Evolutionary conservation across 2,888 invertebrate genomes (phyloP).

Genomic region (Patella ulyssiponensis): DNA sequence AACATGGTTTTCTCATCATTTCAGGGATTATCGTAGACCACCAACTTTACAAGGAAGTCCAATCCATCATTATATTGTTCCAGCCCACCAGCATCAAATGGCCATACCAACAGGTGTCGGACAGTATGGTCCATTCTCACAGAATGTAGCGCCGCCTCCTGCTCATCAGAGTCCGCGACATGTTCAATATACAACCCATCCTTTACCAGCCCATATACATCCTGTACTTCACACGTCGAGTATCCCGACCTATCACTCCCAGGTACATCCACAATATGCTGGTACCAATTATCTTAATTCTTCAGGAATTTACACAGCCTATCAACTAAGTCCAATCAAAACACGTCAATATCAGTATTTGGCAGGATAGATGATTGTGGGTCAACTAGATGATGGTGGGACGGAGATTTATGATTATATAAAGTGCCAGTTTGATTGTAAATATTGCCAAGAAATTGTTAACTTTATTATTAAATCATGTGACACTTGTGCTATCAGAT

Average conservation of each 20-base stretch:
- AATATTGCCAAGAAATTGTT: no score
- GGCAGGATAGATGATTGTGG: constrained; percentile 41
- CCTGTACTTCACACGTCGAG: constrained; percentile 65
- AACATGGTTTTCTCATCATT: constrained; percentile 23
- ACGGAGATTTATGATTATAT: no score
- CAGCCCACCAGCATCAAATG: constrained; percentile 69
- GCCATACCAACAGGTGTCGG: constrained; percentile 57
- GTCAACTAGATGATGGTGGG: no score
- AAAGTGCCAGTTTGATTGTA: no score
- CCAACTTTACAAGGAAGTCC: constrained; percentile 58
- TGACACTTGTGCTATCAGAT: no score
- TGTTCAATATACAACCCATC: constrained; percentile 79
- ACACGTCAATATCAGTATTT: constrained; percentile 76
- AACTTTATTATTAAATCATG: no score
- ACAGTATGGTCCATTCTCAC: constrained; percentile 65
- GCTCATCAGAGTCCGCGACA: constrained; percentile 82
- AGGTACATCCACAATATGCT: constrained; percentile 75
- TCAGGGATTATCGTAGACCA: constrained; percentile 77
- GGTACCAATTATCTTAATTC: constrained; percentile 70
- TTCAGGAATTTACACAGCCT: constrained; percentile 78
- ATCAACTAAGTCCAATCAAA: constrained; percentile 81
- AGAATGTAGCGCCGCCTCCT: constrained; percentile 81
- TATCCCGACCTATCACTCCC: constrained; percentile 56
- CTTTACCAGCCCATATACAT: constrained; percentile 82
- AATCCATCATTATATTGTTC: constrained; percentile 69